Base-by-base conservation (phyloP, 2,888 invertebrate genomes). In the Catocala nupta region DNA sequence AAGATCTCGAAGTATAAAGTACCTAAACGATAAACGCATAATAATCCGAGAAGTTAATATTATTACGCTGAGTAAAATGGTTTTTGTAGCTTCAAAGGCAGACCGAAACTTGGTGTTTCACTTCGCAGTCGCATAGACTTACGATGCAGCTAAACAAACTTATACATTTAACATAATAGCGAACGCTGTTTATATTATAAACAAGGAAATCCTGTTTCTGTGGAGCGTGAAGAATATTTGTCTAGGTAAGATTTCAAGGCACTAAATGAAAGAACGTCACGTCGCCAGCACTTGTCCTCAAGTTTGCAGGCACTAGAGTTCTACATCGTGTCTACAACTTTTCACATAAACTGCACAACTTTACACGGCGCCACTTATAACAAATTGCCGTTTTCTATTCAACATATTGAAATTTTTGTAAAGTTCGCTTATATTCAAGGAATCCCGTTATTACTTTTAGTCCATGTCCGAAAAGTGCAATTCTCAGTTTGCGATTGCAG, bases 301-400 rank as follows among this genome's bases (percentile, higher is more conserved):
- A 91, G 86, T 90, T 90, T 80, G 78, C 82, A 82, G 81, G 84
- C 80, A 75, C 81, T 80, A 76, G 81, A 83, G 78, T 81, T 84
- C 83, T 83, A 80, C 86, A 80, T 83, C 84, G 82, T 85, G 87
- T 88, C 89, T 81, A 72, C 86, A 93, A 92, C 88, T 93, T 92
- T 91, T 87, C 91, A 88, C 92, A 91, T 92, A 91, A 93, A 91
- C 88, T 89, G 85, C 79, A 80, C 84, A 89, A 92, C 88, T 91
- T 91, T 84, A 85, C 86, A 85, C 84, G 85, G 79, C 81, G 80
- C 81, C 85, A 83, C 83, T 86, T 84, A 87, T 86, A 88, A 87
- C 85, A 85, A 86, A 90, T 89, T 87, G 87, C 86, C 83, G 80
- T 87, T 90, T 84, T 82, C 84, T 81, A 86, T 82, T 83, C 83